These are phyloP conservation scores for Pseudomyrmex dendroicus DNA, from an alignment of 1,140 invertebrate genomes.

Conservation along the genomic window DNA sequence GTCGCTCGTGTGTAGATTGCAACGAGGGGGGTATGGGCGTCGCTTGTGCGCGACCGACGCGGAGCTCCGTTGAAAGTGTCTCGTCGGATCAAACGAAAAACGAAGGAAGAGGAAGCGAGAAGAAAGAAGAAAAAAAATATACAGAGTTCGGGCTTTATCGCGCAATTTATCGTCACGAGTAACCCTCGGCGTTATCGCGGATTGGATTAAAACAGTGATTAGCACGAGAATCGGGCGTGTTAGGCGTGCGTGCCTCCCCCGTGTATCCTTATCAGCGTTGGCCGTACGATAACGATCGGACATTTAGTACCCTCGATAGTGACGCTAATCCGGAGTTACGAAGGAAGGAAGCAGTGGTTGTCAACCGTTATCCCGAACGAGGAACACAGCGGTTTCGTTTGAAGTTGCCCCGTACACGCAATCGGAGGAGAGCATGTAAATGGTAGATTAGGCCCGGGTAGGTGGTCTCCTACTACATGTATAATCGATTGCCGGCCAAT, in stretches of 20 bases:
- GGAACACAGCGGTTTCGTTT: constrained; percentile 65
- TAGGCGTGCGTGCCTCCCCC: constrained; percentile 75
- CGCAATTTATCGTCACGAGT: constrained; percentile 75
- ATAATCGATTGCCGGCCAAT: constrained; percentile 46
- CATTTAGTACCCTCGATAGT: constrained; percentile 80
- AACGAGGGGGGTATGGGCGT: constrained; percentile 25
- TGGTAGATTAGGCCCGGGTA: constrained; percentile 63
- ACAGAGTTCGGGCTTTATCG: constrained; percentile 64
- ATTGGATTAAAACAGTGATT: constrained; percentile 80
- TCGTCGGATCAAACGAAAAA: constrained; percentile 28
- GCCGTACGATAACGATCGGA: constrained; percentile 76
- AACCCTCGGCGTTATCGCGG: constrained; percentile 74
- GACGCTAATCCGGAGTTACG: constrained; percentile 78
- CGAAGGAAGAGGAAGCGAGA: constrained; percentile 2
- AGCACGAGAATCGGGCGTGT: constrained; percentile 75
- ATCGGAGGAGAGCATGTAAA: constrained; percentile 73
- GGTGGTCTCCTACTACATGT: constrained; percentile 14
- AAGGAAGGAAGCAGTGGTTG: constrained; percentile 75
- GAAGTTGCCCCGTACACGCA: constrained; percentile 61
- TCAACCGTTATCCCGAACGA: constrained; percentile 70
- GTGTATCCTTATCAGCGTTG: constrained; percentile 73
- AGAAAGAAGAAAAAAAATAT: constrained; percentile 9
- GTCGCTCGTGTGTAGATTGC: constrained; percentile 52
- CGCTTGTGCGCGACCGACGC: constrained; percentile 21
- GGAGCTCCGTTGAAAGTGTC: constrained; percentile 60